Percentiles rank a stretch among this genome's conserved stretches.
Conservation (phyloP, 2,888 invertebrate species). For the Calameuta idolon region DNA sequence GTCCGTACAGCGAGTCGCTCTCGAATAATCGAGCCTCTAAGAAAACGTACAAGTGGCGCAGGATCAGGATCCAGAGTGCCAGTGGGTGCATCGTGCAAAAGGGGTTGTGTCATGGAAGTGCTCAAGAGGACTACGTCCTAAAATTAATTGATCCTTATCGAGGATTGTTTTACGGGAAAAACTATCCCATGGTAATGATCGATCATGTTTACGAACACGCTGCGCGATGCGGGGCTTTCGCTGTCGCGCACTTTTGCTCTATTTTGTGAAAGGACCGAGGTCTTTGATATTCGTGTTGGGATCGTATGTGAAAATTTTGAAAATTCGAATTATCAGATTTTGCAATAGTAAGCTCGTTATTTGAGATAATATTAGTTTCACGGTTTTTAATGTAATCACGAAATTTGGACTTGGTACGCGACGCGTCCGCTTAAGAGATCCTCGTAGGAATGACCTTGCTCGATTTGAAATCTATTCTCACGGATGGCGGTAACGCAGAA, state of each 20-base stretch:
- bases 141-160: background rate
- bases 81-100: slow-evolving; percentile 45
- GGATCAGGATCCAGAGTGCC: slow-evolving; percentile 48
- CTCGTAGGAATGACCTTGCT: background rate
- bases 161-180: background rate
- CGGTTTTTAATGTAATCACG: background rate
- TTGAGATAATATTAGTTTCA: background rate
- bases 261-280: background rate
- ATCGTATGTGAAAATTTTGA: no score
- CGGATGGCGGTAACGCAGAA: background rate
- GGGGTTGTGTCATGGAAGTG: slow-evolving; percentile 8
- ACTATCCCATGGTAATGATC: background rate
- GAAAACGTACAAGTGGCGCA: slow-evolving; percentile 40
- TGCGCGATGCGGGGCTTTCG: background rate
- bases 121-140: slow-evolving; percentile 4
- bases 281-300: background rate
- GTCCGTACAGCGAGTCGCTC: slow-evolving; percentile 24
- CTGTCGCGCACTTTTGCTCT: background rate
- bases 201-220: background rate
- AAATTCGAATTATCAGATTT: no score
- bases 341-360: no score
- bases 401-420: background rate
- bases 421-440: background rate
- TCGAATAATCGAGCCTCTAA: slow-evolving; percentile 42
- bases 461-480: background rate